Base-by-base conservation (phyloP, 1,140 invertebrate genomes). In the Brachionus rubens region DNA sequence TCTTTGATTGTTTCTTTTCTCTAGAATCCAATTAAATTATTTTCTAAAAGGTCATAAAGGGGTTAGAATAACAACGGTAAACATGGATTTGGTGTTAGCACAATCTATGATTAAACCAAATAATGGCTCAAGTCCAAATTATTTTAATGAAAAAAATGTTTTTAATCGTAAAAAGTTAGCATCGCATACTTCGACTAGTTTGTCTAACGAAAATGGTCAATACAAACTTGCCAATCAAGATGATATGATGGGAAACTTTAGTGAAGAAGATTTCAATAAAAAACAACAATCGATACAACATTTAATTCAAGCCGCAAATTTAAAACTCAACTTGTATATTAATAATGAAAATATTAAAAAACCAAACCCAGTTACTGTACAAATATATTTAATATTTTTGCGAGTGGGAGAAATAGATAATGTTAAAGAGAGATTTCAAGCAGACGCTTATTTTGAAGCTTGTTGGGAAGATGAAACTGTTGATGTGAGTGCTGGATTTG, bases 301-400 rank as follows among this genome's bases (percentile, higher is more conserved):
- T 54, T 46, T 72, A 2, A 72, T 72, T 21, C 19, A 72, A 40
- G 21, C 68, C 3, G 68, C 68, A 7, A 72, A 72, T 28, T 21
- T 50, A 50, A 72, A 72, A 36, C 46, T 72, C 30, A 72, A 72
- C 50, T 50, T 50, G 9, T 72, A 50, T 72, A 30, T 72, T n/a
- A 72, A 72, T 26, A 50, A 54, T 54, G 68, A 72, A 30, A 72
- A 54, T 54, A 52, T 72, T 24, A 72, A 72, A 72, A 72, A 72
- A 24, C 12, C 30, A 26, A 19, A 14, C 19, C 68, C 46, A 24
- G 46, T 72, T n/a, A 72, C 50, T 24, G 72, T 75, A 14, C 48
- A 75, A 21, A 24, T 75, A 16, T 54, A 54, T 56, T 10, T 75
- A 10, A 75, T 75, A 26, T 75, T 75, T 59, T 21, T 75, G 26